phyloP scores from a whole-genome alignment of 1,140 invertebrate species.

The Aphidius ervi region DNA sequence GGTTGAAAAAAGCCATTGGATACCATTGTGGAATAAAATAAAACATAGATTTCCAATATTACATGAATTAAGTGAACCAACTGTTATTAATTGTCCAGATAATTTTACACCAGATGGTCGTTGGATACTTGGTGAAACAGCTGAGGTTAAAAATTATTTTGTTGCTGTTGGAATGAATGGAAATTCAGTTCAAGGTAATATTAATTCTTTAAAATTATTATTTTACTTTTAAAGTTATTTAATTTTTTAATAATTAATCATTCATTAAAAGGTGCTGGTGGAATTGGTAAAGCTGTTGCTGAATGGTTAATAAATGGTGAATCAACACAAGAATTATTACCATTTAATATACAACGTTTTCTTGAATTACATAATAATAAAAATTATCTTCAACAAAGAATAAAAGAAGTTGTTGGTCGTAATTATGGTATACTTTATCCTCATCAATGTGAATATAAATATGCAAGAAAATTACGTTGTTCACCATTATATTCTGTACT shows the following conservation, averaged over 20 bases:
- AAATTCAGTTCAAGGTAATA: conserved; percentile 56
- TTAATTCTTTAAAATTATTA: neutral
- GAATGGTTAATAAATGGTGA: conserved; percentile 71
- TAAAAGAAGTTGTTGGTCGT: conserved; percentile 70
- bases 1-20: conserved; percentile 65
- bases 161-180: conserved; percentile 72
- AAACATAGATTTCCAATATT: conserved; percentile 65
- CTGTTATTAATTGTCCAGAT: conserved; percentile 67
- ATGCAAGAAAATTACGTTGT: conserved; percentile 68
- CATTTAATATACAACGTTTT: conserved; percentile 71
- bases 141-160: conserved; percentile 76
- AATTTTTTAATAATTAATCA: neutral
- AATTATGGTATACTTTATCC: conserved; percentile 66
- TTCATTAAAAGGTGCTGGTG: conserved; percentile 61
- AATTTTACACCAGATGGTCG: conserved; percentile 73
- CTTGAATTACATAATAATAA: conserved; percentile 78
- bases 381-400: conserved; percentile 69
- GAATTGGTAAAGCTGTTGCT: conserved; percentile 70
- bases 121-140: conserved; percentile 69
- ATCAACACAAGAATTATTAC: conserved; percentile 61
- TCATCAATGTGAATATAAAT: conserved; percentile 62
- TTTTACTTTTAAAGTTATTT: too few relatives aligned
- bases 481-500: conserved; percentile 75
- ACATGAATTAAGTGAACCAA: conserved; percentile 54
- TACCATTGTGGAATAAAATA: conserved; percentile 59